Evolutionary conservation across 2,797 vertebrate species (phyloP).

Genomic region (Hydrolagus colliei): DNA sequence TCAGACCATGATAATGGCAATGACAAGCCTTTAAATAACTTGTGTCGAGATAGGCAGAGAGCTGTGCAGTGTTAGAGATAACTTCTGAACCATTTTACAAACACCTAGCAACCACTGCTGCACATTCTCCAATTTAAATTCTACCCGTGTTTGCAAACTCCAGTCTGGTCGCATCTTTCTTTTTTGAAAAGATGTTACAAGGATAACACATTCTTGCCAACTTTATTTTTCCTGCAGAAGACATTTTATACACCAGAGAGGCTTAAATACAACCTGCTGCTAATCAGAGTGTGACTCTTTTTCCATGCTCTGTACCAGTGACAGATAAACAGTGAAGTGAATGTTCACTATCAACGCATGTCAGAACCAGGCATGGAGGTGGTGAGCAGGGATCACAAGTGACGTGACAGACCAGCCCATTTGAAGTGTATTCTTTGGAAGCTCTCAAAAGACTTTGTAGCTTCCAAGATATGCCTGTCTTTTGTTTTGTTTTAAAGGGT

Average conservation of each 20-base stretch:
- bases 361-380: neutral
- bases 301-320: neutral
- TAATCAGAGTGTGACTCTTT: neutral
- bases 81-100: conserved; percentile 15
- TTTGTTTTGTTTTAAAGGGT: neutral
- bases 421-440: neutral
- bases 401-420: neutral
- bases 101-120: conserved; percentile 24
- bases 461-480: neutral
- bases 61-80: conserved; percentile 1
- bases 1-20: neutral
- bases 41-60: neutral
- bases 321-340: neutral
- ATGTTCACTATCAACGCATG: neutral
- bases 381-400: neutral
- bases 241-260: neutral
- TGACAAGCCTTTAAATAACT: neutral
- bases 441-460: neutral
- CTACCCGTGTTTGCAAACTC: conserved; percentile 22
- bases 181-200: conserved; percentile 20
- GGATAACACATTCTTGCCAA: conserved; percentile 14
- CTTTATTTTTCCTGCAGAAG: neutral
- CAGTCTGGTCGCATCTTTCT: conserved; percentile 1
- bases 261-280: neutral
- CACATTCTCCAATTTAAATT: conserved; percentile 16